These are phyloP conservation scores for Morone chrysops DNA, from an alignment of 2,113 vertebrate species.

Conservation along the genomic window DNA sequence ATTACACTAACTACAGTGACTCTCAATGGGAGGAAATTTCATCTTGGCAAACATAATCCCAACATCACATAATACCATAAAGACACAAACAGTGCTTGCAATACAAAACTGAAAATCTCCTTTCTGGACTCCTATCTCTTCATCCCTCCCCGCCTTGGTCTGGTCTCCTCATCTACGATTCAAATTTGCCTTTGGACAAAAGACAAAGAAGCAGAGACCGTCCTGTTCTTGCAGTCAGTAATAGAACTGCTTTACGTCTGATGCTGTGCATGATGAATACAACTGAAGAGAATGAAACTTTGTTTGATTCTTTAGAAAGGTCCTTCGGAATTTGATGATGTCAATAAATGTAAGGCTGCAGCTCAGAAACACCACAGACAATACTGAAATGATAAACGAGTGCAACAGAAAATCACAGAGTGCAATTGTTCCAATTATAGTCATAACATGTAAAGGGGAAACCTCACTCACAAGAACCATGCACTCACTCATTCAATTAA, in stretches of 20 bases:
- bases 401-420: background rate
- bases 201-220: conserved; percentile 30
- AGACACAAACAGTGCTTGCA: conserved; percentile 31
- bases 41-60: conserved; percentile 47
- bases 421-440: background rate
- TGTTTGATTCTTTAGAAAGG: background rate
- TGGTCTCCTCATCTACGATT: conserved; percentile 30
- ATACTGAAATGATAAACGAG: background rate
- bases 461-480: background rate
- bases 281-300: background rate
- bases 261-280: background rate
- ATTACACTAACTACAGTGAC: conserved; percentile 25
- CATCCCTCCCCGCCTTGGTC: conserved; percentile 6
- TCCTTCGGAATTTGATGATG: background rate
- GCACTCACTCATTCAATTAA: background rate
- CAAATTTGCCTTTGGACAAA: conserved; percentile 44
- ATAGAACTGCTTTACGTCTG: conserved; percentile 22
- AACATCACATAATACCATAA: conserved; percentile 37
- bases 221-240: conserved; percentile 38
- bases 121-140: conserved; percentile 15
- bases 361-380: background rate
- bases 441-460: too few relatives aligned
- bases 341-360: background rate
- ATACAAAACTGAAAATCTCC: conserved; percentile 25
- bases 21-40: conserved; percentile 27